phyloP scores from a whole-genome alignment of 2,113 vertebrate species.

The Scomber scombrus region DNA sequence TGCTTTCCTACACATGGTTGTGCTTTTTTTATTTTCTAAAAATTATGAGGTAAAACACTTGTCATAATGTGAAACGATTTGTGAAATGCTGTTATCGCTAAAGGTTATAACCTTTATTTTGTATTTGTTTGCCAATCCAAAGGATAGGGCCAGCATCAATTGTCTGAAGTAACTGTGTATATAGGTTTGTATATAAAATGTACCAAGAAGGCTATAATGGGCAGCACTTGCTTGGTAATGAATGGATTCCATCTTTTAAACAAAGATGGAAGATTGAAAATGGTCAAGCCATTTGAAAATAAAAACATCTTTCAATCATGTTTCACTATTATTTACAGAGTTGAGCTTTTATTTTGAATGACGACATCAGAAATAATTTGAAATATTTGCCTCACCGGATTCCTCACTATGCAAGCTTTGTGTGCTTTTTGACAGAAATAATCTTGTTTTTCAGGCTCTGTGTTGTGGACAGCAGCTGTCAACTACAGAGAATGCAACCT shows the following conservation, averaged over 20 bases:
- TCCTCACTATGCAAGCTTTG: no score
- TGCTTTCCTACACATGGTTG: slow-evolving; percentile 49
- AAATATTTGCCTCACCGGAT: no score
- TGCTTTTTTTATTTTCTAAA: slow-evolving; percentile 56
- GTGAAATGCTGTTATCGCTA: slow-evolving; percentile 51
- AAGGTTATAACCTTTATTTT: slow-evolving; percentile 78
- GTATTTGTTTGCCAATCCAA: slow-evolving; percentile 73
- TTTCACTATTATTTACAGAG: slow-evolving; percentile 9
- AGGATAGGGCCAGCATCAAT: slow-evolving; percentile 62
- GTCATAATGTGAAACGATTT: slow-evolving; percentile 62
- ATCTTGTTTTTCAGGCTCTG: not conserved
- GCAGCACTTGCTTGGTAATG: slow-evolving; percentile 67
- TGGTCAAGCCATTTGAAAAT: slow-evolving; percentile 70
- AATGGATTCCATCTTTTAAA: slow-evolving; percentile 58
- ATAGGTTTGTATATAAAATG: slow-evolving; percentile 79
- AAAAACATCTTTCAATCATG: slow-evolving; percentile 60
- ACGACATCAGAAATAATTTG: not conserved
- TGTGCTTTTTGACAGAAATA: no score
- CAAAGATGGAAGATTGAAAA: slow-evolving; percentile 40
- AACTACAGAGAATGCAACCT: not conserved
- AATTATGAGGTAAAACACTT: slow-evolving; percentile 37
- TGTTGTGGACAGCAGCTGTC: slow-evolving; percentile 1
- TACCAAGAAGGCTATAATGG: slow-evolving; percentile 56
- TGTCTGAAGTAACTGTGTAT: slow-evolving; percentile 71
- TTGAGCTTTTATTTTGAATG: not conserved